These are phyloP conservation scores for Bufo bufo DNA, from an alignment of 2,113 vertebrate genomes.

Conservation along the genomic window DNA sequence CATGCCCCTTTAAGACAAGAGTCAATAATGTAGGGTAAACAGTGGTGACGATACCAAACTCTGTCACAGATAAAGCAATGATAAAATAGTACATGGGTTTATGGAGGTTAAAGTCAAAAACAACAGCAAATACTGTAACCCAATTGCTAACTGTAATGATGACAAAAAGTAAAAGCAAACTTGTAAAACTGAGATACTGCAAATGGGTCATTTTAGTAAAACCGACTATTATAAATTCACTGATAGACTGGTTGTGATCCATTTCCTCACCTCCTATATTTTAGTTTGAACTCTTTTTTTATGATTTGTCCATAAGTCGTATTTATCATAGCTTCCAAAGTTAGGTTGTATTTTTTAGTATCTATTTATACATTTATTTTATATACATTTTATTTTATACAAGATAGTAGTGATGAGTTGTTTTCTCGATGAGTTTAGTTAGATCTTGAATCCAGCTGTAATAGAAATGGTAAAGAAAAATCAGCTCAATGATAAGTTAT, in stretches of 20 bases:
- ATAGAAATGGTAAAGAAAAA: too few relatives aligned
- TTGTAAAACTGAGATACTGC: neutral
- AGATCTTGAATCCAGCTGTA: too few relatives aligned
- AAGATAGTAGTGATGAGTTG: too few relatives aligned
- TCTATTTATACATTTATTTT: neutral
- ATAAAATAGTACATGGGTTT: conserved; percentile 67
- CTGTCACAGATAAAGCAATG: conserved; percentile 62
- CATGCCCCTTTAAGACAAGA: conserved; percentile 59
- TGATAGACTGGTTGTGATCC: conserved; percentile 39
- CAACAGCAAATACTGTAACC: conserved; percentile 60
- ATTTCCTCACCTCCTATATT: neutral
- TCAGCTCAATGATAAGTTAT: too few relatives aligned
- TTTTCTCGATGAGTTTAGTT: too few relatives aligned
- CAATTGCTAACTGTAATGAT: conserved; percentile 61
- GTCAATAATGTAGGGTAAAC: conserved; percentile 64
- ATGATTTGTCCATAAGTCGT: neutral
- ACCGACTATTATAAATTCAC: conserved; percentile 63
- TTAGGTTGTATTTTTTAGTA: neutral
- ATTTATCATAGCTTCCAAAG: neutral
- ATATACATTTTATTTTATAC: neutral
- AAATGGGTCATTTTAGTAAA: conserved; percentile 56
- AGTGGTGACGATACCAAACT: conserved; percentile 62
- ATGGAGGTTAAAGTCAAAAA: conserved; percentile 59
- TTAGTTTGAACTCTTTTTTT: too few relatives aligned
- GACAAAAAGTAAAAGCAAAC: neutral